Evolutionary conservation across 2,797 vertebrate genomes (phyloP), one percentile per base, ranked within the genome.

Genomic region (Girardinus metallicus): DNA sequence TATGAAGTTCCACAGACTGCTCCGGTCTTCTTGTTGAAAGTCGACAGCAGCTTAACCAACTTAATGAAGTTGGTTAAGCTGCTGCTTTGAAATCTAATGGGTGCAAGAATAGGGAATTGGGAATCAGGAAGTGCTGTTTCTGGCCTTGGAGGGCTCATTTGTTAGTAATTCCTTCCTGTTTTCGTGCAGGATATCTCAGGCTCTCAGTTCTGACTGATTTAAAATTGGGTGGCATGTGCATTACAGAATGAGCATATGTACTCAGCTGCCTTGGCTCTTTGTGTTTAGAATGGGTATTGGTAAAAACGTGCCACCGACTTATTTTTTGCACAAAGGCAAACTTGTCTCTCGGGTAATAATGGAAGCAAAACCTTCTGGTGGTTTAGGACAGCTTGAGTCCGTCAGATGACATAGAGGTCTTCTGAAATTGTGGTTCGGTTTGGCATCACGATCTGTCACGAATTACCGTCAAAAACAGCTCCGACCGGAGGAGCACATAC

Each of bases 51-150:
- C 31, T 21, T 57, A 8, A 12, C 11, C 31, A 6, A 16, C 31
- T 43, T 26, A 18, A 41, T 76, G 29, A 46, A 80, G 72, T 43
- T 78, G n/a, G 60, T 60, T 13, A 1, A 26, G 80, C 57, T 36
- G 73, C 60, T 49, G 21, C 49, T 55, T n/a, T 75, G n/a, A 60
- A 13, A n/a, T 21, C 53, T 11, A 68, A 41, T 62, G 51, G 70
- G 55, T 53, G 36, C 62, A 77, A 86, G 80, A 93, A 93, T 83
- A 53, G 41, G 90, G 93, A 93, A 94, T 90, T 89, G 73, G 88
- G 88, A 92, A 91, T 83, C 85, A 89, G 93, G 92, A 93, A 94
- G 93, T 91, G 80, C 86, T 77, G 90, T 80, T 39, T 78, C 76
- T 31, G 79, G 84, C 83, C 71, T 89, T 87, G 47, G 74, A 85